Conservation (phyloP, 2,113 vertebrate genomes). For the Oreotrochilus melanogaster region DNA sequence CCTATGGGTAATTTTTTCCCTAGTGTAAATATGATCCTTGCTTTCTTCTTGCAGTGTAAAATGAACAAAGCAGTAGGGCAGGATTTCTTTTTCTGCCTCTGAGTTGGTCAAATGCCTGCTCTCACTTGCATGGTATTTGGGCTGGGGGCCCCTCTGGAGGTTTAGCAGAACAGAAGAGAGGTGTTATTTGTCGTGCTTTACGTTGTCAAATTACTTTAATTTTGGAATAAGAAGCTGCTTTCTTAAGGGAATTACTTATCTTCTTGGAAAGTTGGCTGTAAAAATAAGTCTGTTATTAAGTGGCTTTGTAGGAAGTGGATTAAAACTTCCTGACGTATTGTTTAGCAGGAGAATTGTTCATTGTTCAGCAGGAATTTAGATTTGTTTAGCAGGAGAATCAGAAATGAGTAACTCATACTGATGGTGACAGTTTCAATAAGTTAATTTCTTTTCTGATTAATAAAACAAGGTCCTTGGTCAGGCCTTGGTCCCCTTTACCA, state of each 20-base stretch:
- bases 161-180: neutral
- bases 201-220: slow-evolving; percentile 28
- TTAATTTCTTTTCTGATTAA: slow-evolving; percentile 40
- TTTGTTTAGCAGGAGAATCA: slow-evolving; percentile 49
- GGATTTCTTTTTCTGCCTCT: neutral
- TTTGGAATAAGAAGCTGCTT: slow-evolving; percentile 49
- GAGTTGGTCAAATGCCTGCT: neutral
- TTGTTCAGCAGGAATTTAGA: slow-evolving; percentile 47
- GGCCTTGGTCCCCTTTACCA: neutral
- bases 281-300: slow-evolving; percentile 42
- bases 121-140: neutral
- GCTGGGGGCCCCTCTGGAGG: neutral
- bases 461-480: slow-evolving; percentile 4
- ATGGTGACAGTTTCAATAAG: slow-evolving; percentile 29
- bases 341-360: slow-evolving; percentile 36
- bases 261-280: slow-evolving; percentile 54
- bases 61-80: neutral
- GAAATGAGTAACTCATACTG: slow-evolving; percentile 22
- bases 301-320: slow-evolving; percentile 39
- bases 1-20: neutral
- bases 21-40: neutral
- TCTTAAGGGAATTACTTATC: slow-evolving; percentile 56
- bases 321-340: slow-evolving; percentile 61
- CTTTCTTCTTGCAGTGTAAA: neutral
- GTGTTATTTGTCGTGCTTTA: slow-evolving; percentile 38